Evolutionary conservation across 2,113 vertebrate genomes (phyloP), one percentile per base, ranked within the genome.

Genomic region (Muntiacus reevesi): DNA sequence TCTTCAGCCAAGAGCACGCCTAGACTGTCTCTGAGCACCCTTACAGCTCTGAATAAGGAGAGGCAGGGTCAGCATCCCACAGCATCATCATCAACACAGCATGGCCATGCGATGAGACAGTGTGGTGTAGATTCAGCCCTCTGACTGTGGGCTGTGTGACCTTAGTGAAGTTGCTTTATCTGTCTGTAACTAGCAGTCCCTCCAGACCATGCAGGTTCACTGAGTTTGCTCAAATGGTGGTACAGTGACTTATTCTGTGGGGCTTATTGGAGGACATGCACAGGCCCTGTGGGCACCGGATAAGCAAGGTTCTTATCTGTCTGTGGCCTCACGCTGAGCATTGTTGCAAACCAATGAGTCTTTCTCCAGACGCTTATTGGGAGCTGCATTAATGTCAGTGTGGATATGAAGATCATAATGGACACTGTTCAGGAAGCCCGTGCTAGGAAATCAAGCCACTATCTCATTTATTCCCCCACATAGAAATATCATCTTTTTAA

Each of bases 41-140:
- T 54, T 43, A 47, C 30, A 83, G 74, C 43, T 82, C 27, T n/a
- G 40, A 84, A 64, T 16, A 52, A 36, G 3, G 21, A 76, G n/a
- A 88, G 52, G 30, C 47, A 62, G 60, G 13, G 60, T 33, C 17
- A 71, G 36, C 23, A 7, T 33, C n/a, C 6, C 5, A 50, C 8
- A 50, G 19, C 25, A 21, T 2, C 47, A 5, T 3, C 6, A 43
- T 15, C 15, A 45, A 50, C 40, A 36, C 36, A n/a, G 2, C 27
- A 25, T 27, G 86, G 62, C 28, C 36, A 11, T 27, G 10, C 2
- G 5, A 2, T 30, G 30, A 89, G 78, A 12, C 36, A 27, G 2
- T 21, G 5, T 33, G 5, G 33, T 4, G 3, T 4, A 30, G 1
- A 0, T 36, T 40, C 36, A 55, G 7, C 15, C 25, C 36, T 87